phyloP scores from a whole-genome alignment of 2,888 invertebrate genomes.

The Aromia moschata region DNA sequence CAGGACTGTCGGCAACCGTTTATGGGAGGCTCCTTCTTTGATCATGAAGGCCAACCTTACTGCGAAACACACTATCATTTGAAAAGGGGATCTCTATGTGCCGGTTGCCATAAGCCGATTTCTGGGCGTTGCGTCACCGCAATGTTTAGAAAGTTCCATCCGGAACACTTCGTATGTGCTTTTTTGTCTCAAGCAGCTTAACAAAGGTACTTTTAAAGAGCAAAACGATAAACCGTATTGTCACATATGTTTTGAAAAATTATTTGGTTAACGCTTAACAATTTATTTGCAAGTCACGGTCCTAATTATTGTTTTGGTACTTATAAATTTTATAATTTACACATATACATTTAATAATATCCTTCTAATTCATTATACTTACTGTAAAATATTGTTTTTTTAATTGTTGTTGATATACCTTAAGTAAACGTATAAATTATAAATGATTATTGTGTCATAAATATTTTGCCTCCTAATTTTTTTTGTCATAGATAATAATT shows the following conservation, averaged over 20 bases:
- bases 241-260: conserved; percentile 95
- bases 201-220: conserved; percentile 99
- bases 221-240: conserved; percentile 99
- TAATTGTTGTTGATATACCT: no score
- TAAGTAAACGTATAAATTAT: no score
- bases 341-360: no score
- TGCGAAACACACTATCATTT: conserved; percentile 99
- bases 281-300: no score
- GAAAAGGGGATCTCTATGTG: conserved; percentile 95
- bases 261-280: conserved; percentile 87
- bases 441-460: no score
- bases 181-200: conserved; percentile 97
- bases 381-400: no score
- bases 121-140: conserved; percentile 98
- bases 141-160: conserved; percentile 99
- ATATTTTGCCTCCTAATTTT: no score
- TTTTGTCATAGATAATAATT: no score
- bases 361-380: no score
- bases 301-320: no score
- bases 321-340: no score
- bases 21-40: conserved; percentile 97
- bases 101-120: conserved; percentile 97
- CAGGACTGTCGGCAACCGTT: conserved; percentile 98
- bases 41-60: conserved; percentile 97
- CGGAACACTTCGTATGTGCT: conserved; percentile 99